Conservation (phyloP, 2,888 invertebrate species). For the Conchocele bisecta region DNA sequence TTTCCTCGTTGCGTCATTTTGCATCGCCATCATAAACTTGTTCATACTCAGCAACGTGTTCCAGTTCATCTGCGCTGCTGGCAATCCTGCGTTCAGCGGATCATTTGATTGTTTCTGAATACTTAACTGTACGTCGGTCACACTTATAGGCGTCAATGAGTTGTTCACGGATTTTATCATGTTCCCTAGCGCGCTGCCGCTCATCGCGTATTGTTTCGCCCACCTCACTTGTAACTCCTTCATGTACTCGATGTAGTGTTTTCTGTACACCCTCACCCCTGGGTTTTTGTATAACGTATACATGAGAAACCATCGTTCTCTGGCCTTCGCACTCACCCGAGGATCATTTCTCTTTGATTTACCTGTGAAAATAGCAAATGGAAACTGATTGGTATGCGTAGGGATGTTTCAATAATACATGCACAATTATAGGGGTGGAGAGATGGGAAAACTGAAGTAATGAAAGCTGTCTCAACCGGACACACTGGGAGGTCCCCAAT, state of each 20-base stretch:
- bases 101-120: too few species aligned
- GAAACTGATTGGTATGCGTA: too few species aligned
- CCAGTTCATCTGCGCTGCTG: slow-evolving; percentile 26
- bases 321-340: slow-evolving; percentile 14
- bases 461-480: too few species aligned
- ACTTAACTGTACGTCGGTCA: not conserved
- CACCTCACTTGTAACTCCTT: slow-evolving; percentile 33
- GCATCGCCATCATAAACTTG: slow-evolving; percentile 34
- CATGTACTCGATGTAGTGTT: slow-evolving; percentile 34
- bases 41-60: slow-evolving; percentile 30
- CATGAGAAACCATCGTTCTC: slow-evolving; percentile 39
- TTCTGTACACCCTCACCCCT: slow-evolving; percentile 33
- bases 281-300: slow-evolving; percentile 52
- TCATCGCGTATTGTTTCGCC: slow-evolving; percentile 30
- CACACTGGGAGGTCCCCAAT: too few species aligned
- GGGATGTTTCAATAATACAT: too few species aligned
- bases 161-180: slow-evolving; percentile 32
- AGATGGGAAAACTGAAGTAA: too few species aligned
- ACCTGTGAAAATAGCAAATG: too few species aligned
- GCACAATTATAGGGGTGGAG: too few species aligned
- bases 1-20: slow-evolving; percentile 3
- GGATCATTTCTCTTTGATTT: too few species aligned
- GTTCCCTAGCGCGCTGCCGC: slow-evolving; percentile 26
- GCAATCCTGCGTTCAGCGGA: not conserved
- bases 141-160: slow-evolving; percentile 1